Evolutionary conservation across 2,113 vertebrate species (phyloP).

Genomic region (Ceratotherium simum): DNA sequence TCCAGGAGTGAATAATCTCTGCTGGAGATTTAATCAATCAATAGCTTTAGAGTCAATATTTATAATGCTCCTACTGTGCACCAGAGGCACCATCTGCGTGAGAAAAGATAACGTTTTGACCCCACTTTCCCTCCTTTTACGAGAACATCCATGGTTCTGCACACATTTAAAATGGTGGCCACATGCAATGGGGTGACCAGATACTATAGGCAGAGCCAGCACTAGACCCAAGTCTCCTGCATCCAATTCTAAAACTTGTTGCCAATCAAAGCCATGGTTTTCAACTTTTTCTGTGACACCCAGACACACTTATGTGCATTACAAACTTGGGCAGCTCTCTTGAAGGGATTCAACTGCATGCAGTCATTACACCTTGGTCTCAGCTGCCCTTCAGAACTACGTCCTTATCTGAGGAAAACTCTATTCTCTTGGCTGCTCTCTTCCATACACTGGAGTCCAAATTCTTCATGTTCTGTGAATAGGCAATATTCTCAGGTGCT

Average conservation of each 20-base stretch:
- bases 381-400: background rate
- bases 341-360: accelerated
- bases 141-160: too few relatives aligned
- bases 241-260: background rate
- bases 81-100: background rate
- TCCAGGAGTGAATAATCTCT: background rate
- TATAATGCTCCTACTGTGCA: too few relatives aligned
- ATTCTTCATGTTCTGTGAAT: too few relatives aligned
- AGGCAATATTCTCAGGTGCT: accelerated
- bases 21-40: background rate
- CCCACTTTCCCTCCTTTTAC: accelerated
- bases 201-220: background rate
- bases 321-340: background rate
- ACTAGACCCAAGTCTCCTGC: background rate
- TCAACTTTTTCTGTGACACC: background rate
- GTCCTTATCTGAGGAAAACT: too few relatives aligned
- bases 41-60: background rate
- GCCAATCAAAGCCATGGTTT: background rate
- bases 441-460: background rate
- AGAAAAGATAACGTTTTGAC: background rate
- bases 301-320: accelerated
- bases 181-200: too few relatives aligned
- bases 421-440: too few relatives aligned
- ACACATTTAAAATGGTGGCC: too few relatives aligned
- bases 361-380: too few relatives aligned